phyloP scores from a whole-genome alignment of 2,113 vertebrate genomes.

The Dolichotis patagonum region DNA sequence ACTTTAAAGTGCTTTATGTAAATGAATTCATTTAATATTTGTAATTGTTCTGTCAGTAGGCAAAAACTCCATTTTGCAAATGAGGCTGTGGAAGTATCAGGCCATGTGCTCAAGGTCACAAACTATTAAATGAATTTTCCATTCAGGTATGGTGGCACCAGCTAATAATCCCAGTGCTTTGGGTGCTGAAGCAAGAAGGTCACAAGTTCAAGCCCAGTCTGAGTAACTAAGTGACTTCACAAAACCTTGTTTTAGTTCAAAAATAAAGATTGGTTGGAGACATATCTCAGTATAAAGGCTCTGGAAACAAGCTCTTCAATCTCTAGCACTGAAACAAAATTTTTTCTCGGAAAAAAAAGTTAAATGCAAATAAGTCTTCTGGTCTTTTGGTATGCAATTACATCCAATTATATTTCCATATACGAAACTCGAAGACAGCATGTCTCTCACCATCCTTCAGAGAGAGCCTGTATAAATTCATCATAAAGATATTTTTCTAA shows the following conservation, averaged over 20 bases:
- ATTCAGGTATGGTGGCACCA: background rate
- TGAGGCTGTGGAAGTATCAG: background rate
- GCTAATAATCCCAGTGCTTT: background rate
- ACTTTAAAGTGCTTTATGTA: background rate
- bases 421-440: background rate
- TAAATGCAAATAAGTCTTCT: background rate
- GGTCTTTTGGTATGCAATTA: background rate
- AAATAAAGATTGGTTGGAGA: background rate
- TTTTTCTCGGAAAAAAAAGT: background rate
- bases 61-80: background rate
- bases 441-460: background rate
- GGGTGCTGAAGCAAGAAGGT: background rate
- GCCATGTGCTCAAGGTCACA: background rate
- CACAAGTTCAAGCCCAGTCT: background rate
- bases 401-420: background rate
- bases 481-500: background rate
- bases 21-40: constrained; percentile 17
- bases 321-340: background rate
- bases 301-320: background rate
- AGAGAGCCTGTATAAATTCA: background rate
- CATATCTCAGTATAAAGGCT: background rate
- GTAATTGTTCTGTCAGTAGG: background rate
- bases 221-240: background rate
- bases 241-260: background rate
- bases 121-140: background rate